Evolutionary conservation across 2,113 vertebrate species (phyloP).

Genomic region (Neogale vison): DNA sequence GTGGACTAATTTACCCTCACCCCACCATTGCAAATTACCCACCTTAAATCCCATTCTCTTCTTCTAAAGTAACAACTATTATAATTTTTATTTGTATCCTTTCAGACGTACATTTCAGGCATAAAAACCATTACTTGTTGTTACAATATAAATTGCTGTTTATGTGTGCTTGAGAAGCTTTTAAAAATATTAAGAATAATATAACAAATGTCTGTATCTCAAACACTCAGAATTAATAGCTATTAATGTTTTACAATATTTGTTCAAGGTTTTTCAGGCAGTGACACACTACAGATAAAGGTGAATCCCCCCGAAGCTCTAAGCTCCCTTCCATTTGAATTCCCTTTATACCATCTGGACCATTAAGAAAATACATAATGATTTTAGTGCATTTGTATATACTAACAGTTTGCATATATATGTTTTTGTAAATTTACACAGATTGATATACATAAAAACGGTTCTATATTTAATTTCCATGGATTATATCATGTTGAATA

Average conservation of each 20-base stretch:
- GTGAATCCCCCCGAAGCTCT: neutral
- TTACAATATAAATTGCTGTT: neutral
- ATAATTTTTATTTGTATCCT: neutral
- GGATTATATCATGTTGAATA: neutral
- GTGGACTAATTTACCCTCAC: neutral
- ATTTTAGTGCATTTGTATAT: neutral
- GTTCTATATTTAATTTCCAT: neutral
- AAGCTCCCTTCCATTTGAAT: neutral
- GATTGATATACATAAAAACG: neutral
- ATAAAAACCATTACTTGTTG: neutral
- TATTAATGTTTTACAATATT: neutral
- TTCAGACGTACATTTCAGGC: neutral
- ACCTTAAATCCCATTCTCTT: neutral
- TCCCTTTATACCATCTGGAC: neutral
- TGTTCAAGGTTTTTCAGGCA: neutral
- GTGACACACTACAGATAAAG: neutral
- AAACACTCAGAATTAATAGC: neutral
- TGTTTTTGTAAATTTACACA: neutral
- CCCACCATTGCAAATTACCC: neutral
- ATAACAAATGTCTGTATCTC: neutral
- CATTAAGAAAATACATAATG: neutral
- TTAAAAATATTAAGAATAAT: neutral
- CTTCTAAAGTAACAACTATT: neutral
- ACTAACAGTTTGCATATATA: neutral
- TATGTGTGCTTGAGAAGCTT: neutral